Base-by-base conservation (phyloP, 2,888 invertebrate species). In the Fabriciana adippe region DNA sequence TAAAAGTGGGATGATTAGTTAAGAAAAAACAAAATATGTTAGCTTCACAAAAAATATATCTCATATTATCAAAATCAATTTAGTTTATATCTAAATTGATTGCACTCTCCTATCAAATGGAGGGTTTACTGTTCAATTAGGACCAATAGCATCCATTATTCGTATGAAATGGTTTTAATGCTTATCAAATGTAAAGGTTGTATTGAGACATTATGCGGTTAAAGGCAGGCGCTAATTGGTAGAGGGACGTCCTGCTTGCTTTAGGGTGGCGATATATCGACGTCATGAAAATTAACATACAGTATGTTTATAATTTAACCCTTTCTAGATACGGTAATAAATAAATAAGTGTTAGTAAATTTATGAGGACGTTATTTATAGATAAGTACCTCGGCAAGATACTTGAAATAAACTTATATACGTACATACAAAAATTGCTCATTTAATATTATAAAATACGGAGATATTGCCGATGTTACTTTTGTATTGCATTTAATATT, bases 221-320 rank as follows among this genome's bases (percentile, higher is more conserved):
- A 81, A 81, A 83, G 77, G 81, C 79, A 75, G 77, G 85, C 88
- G 81, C 88, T 92, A 92, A 92, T 90, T 89, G 89, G 79, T 75
- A 81, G 82, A 83, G 84, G 89, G 88, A 86, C 86, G 86, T 89
- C 89, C 89, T 85, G 87, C 81, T 83, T 87, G 86, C 88, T 89
- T 86, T 87, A 88, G 87, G 86, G 87, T 80, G 88, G 90, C 90
- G 87, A 90, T 91, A 90, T 90, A 90, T 91, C 88, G 86, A 90
- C 87, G 88, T 86, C 81, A 81, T 82, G 82, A 81, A 80, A 85
- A 90, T 89, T 89, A 89, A 87, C 90, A 89, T 90, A 87, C 85
- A 79, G 78, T 80, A 79, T 87, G 87, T 86, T 89, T 88, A 90
- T 89, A 84, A 88, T 81, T 88, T 88, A 87, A 89, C 90, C 89